Conservation (phyloP, 2,113 vertebrate genomes). For the Takifugu bimaculatus region DNA sequence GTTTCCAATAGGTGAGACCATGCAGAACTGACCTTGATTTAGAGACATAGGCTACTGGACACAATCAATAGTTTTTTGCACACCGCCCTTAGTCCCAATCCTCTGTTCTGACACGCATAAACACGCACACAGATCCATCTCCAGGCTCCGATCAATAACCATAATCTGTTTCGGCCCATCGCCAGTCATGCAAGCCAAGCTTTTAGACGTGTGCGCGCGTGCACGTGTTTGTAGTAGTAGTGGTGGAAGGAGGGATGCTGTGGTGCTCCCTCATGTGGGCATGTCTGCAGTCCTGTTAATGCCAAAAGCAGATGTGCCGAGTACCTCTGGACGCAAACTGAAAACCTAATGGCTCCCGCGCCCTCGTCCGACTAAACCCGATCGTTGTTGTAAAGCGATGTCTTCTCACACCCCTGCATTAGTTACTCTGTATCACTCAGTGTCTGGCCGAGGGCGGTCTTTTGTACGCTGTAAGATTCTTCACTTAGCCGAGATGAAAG, state of each 20-base stretch:
- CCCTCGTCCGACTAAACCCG: slow-evolving; percentile 11
- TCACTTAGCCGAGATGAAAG: slow-evolving; percentile 67
- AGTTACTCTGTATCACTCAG: slow-evolving; percentile 50
- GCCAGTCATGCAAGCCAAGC: slow-evolving; percentile 86
- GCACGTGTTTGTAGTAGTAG: slow-evolving; percentile 14
- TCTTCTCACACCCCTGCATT: slow-evolving; percentile 57
- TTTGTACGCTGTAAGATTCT: slow-evolving; percentile 63
- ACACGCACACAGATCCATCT: slow-evolving; percentile 76
- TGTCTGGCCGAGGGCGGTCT: slow-evolving; percentile 40
- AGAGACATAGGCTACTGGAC: slow-evolving; percentile 66
- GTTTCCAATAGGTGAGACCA: slow-evolving; percentile 70
- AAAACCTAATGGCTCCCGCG: slow-evolving; percentile 32
- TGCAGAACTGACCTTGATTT: slow-evolving; percentile 80
- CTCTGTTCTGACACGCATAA: slow-evolving; percentile 56
- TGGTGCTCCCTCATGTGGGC: slow-evolving; percentile 37
- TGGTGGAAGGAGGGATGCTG: slow-evolving; percentile 33
- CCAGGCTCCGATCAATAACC: slow-evolving; percentile 88
- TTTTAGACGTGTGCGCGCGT: slow-evolving; percentile 75
- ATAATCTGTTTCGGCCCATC: slow-evolving; percentile 91
- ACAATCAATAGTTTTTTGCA: slow-evolving; percentile 82
- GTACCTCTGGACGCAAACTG: slow-evolving; percentile 24
- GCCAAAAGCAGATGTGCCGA: slow-evolving; percentile 33
- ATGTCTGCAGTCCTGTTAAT: slow-evolving; percentile 37
- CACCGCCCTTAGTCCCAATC: slow-evolving; percentile 71
- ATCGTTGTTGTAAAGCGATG: slow-evolving; percentile 50